Evolutionary conservation across 2,888 invertebrate species (phyloP).

Genomic region (Lithophane ornitopus): DNA sequence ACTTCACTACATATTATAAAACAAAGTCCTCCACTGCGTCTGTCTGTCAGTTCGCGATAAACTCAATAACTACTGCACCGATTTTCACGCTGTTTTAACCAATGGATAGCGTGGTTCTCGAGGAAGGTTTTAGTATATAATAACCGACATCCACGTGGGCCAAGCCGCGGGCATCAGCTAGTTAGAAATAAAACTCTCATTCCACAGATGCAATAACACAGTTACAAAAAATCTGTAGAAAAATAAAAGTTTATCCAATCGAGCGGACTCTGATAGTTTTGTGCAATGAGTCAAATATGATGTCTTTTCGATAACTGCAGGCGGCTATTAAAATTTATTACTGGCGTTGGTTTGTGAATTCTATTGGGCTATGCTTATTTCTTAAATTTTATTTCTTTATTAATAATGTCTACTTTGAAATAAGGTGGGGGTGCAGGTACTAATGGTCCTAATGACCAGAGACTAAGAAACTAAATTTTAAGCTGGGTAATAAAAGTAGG

Average conservation of each 20-base stretch:
- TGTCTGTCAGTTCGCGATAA: too few relatives aligned
- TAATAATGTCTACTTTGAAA: not conserved
- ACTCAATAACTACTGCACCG: too few relatives aligned
- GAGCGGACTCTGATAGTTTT: constrained; percentile 41
- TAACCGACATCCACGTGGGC: too few relatives aligned
- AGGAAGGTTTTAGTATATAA: too few relatives aligned
- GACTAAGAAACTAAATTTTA: not conserved
- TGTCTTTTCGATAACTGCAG: constrained; percentile 48
- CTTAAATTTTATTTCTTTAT: not conserved
- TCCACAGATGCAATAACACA: constrained; percentile 23
- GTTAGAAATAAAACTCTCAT: constrained; percentile 14
- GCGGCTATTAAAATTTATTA: constrained; percentile 29
- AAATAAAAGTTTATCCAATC: constrained; percentile 43
- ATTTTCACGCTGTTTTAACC: too few relatives aligned
- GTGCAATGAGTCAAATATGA: constrained; percentile 52
- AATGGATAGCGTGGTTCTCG: too few relatives aligned
- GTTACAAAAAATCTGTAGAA: constrained; percentile 8
- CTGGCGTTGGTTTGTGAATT: not conserved
- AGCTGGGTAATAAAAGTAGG: not conserved
- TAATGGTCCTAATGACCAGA: too few relatives aligned
- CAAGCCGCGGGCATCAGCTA: too few relatives aligned
- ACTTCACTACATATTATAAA: too few relatives aligned
- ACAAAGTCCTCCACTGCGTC: too few relatives aligned
- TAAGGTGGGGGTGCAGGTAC: too few relatives aligned
- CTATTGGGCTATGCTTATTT: not conserved